A percentile compares a stretch with the other conserved stretches of the same genome.
Conservation (phyloP, 2,888 invertebrate genomes). For the Euzetes globulus region DNA sequence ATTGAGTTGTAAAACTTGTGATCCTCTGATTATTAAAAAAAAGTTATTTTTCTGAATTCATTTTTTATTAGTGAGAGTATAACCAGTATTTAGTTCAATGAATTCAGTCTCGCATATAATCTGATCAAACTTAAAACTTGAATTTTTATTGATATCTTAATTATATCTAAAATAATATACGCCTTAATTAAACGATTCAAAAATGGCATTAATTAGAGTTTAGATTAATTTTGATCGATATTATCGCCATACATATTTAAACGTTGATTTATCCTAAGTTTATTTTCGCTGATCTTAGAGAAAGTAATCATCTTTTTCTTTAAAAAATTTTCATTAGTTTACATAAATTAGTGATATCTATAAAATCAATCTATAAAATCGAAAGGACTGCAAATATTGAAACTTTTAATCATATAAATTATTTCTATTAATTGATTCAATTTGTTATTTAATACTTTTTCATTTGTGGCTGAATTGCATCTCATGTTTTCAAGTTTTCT, state of each 20-base stretch:
- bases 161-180: not conserved
- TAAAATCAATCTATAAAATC: not conserved
- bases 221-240: conserved; percentile 8
- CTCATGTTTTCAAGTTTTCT: no score
- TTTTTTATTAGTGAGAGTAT: not conserved
- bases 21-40: not conserved
- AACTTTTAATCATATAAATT: not conserved
- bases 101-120: not conserved
- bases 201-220: not conserved
- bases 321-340: conserved; percentile 8
- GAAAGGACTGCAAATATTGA: not conserved
- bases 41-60: not conserved
- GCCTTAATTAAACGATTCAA: not conserved
- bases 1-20: not conserved
- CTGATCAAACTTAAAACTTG: conserved; percentile 11
- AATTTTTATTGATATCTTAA: not conserved
- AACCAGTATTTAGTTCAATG: conserved; percentile 21
- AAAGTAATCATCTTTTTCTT: not conserved
- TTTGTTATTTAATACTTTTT: not conserved
- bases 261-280: not conserved
- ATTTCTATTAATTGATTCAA: not conserved
- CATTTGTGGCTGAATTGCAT: no score
- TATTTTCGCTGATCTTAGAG: not conserved
- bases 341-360: not conserved
- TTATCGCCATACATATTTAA: not conserved